Conservation (phyloP, 2,888 invertebrate genomes). For the Galeruca laticollis region DNA sequence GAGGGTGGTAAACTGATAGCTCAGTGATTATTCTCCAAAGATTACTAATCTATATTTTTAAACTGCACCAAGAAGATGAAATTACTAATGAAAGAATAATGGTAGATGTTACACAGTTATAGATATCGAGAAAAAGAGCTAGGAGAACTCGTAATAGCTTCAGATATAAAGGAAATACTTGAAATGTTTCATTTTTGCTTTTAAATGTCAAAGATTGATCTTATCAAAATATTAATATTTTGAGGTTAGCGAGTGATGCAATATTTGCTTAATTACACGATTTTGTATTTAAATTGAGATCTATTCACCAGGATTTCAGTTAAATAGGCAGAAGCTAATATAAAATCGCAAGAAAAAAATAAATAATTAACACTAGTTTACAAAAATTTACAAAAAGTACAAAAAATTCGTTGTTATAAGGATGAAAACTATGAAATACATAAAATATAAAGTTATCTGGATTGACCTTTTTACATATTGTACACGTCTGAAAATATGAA, state of each 20-base stretch:
- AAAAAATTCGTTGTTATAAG: constrained; percentile 43
- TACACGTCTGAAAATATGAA: constrained; percentile 17
- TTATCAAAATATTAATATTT: no score
- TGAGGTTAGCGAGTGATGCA: constrained; percentile 34
- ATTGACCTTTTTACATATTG: constrained; percentile 15
- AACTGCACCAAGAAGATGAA: no score
- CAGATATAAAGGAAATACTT: no score
- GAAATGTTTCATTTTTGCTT: no score
- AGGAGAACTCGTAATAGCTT: no score
- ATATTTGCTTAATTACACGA: constrained; percentile 41
- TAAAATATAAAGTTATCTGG: background rate
- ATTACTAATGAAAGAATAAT: no score
- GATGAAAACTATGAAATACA: constrained; percentile 3
- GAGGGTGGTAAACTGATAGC: no score
- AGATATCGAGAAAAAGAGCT: no score
- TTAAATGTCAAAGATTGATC: background rate
- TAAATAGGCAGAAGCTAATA: constrained; percentile 49
- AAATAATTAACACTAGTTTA: constrained; percentile 46
- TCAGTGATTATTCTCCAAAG: no score
- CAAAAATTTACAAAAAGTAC: constrained; percentile 47
- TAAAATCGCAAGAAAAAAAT: constrained; percentile 42
- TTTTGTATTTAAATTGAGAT: constrained; percentile 54
- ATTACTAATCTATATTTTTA: no score
- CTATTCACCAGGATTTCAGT: constrained; percentile 50
- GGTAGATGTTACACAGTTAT: no score